These are phyloP conservation scores for Cirrhinus molitorella DNA, from an alignment of 2,797 vertebrate genomes.

Conservation along the genomic window DNA sequence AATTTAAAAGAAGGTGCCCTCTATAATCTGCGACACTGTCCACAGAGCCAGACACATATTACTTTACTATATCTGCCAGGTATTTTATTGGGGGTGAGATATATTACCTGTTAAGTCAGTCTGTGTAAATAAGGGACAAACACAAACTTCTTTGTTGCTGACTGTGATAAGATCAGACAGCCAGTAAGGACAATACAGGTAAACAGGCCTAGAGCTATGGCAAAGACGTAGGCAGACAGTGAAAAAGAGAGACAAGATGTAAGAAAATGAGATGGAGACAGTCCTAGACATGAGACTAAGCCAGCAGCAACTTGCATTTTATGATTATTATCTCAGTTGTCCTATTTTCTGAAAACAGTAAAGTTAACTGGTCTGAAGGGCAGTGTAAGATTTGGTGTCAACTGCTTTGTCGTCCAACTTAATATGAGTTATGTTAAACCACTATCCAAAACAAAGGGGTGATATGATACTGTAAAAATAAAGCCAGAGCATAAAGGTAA, in stretches of 20 bases:
- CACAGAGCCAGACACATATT: conserved; percentile 27
- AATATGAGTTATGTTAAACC: neutral
- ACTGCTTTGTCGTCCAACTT: neutral
- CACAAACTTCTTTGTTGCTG: conserved; percentile 50
- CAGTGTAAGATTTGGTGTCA: neutral
- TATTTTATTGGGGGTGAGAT: conserved; percentile 39
- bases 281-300: conserved; percentile 6
- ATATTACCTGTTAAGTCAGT: conserved; percentile 50
- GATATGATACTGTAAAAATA: neutral
- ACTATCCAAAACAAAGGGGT: neutral
- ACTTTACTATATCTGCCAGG: conserved; percentile 13
- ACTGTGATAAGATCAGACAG: conserved; percentile 52
- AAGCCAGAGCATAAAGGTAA: neutral
- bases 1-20: neutral
- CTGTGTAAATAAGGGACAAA: conserved; percentile 44
- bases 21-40: neutral
- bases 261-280: conserved; percentile 6
- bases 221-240: conserved; percentile 22
- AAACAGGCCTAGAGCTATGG: conserved; percentile 40
- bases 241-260: conserved; percentile 2
- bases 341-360: conserved; percentile 35
- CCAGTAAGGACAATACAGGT: conserved; percentile 13
- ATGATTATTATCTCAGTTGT: conserved; percentile 39
- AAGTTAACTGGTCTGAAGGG: neutral
- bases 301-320: conserved; percentile 36